Base-by-base conservation (phyloP, 2,797 vertebrate species). In the Smutsia gigantea region DNA sequence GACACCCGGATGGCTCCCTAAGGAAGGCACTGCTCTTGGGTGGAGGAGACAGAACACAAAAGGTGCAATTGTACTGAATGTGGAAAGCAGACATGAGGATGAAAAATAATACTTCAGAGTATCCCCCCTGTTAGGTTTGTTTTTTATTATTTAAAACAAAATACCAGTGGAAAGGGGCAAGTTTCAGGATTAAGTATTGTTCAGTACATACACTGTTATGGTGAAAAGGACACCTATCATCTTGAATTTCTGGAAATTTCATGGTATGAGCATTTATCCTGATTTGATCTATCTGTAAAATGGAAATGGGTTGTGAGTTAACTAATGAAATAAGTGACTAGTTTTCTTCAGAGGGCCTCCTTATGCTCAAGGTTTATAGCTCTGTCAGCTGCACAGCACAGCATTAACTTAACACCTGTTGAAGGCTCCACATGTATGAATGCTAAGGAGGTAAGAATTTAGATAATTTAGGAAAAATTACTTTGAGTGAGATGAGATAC, bases 31-130 rank as follows among this genome's bases (percentile, higher is more conserved):
- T 93, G 18, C 59, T 85, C 79, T 72, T 31, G 29, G 25, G 37
- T 87, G 34, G n/a, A 42, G 51, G 25, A 96, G 93, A 97, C 49
- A 97, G 94, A 78, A 97, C 97, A 97, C 97, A 57, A 95, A 91
- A 97, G 92, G 64, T 84, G 11, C 34, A 51, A 27, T 10, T 34
- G 25, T 11, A 74, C 37, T 57, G 21, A 74, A 39, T 72, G 53
- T 89, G 96, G 97, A 97, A 97, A 74, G 27, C 37, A 78, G n/a
- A 31, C 18, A 37, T 10, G 31, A 85, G 90, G 14, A 69, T 72
- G 14, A 18, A 55, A n/a, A 83, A 51, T 21, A 39, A 46, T 27
- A 46, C 18, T 75, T 91, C 10, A 34, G 88, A 84, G 21, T 64
- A 55, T 79, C 39, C 74, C 23, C 25, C 72, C 7, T 92, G 10